Evolutionary conservation across 1,140 invertebrate genomes (phyloP), one percentile per base, ranked within the genome.

Genomic region (Brachionus plicatilis): DNA sequence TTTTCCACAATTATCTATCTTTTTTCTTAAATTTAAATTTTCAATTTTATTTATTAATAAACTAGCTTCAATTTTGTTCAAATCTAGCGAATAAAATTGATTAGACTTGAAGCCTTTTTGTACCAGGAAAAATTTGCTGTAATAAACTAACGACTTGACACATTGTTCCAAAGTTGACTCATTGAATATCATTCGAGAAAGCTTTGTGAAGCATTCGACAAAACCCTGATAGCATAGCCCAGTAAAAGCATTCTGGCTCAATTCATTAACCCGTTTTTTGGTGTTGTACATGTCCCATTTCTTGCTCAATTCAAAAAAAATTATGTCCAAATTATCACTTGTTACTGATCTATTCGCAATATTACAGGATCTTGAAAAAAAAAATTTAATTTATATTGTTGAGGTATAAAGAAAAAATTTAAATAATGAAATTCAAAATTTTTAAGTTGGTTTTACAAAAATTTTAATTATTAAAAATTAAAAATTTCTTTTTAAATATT

Each of bases 281-380:
- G 50, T 82, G 33, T 82, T 82, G 53, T 82, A 82, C 53, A 65
- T 82, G 6, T 82, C 79, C 79, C 79, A 82, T 65, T 82, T 82
- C 41, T 47, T 60, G 14, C 79, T 65, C 53, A 82, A 47, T 45
- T 82, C 79, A 82, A 47, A 82, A 45, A 65, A 82, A 27, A 82
- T 82, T 17, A 82, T 82, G 14, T 82, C 79, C 79, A 68, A 82
- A 68, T 82, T 82, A 65, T 82, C 79, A 9, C 33, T 27, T 11
- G 33, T 66, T 27, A 82, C 12, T 27, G 29, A 27, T 65, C 27
- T 60, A 41, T 47, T 68, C 11, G 33, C 9, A 45, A 82, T 45
- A 41, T 65, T 82, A 68, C 79, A 82, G 12, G 3, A 41, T 9
- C 79, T 82, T 41, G 4, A 37, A 37, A 37, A 37, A 37, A 37